phyloP scores from a whole-genome alignment of 2,888 invertebrate species.

The Parnassius mnemosyne region DNA sequence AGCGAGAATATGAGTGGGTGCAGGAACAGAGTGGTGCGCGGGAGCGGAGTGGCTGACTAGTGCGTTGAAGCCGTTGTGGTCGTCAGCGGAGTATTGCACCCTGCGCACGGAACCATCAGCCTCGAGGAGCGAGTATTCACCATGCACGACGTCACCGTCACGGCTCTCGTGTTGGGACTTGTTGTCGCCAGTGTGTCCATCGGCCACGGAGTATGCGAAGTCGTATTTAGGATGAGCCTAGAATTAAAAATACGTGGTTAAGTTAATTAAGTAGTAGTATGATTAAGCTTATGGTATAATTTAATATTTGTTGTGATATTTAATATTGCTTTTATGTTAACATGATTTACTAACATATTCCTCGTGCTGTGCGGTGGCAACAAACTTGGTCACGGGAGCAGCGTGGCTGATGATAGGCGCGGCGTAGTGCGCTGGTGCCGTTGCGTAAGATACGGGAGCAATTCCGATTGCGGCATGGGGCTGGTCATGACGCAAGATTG shows the following conservation, averaged over 20 bases:
- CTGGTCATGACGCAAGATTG: constrained; percentile 63
- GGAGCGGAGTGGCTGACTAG: constrained; percentile 65
- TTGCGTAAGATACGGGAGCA: constrained; percentile 41
- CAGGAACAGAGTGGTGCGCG: constrained; percentile 43
- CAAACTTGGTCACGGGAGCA: constrained; percentile 37
- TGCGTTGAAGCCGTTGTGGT: constrained; percentile 52
- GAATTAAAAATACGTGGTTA: not conserved
- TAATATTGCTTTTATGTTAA: not conserved
- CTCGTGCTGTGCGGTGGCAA: constrained; percentile 41
- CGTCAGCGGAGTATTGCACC: constrained; percentile 73
- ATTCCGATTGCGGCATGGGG: constrained; percentile 40
- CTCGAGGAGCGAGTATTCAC: constrained; percentile 43
- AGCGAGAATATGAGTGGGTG: constrained; percentile 45
- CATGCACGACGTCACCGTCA: constrained; percentile 47
- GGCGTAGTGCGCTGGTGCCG: constrained; percentile 38
- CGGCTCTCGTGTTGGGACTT: constrained; percentile 73
- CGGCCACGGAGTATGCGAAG: constrained; percentile 79
- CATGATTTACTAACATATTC: constrained; percentile 22
- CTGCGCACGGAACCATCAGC: constrained; percentile 77
- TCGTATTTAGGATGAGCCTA: constrained; percentile 79
- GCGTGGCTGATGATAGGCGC: constrained; percentile 40
- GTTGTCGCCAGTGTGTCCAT: constrained; percentile 78
- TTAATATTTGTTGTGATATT: not conserved
- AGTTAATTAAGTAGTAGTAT: not conserved
- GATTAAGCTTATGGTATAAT: too few species aligned